Evolutionary conservation across 2,113 vertebrate genomes (phyloP).

Genomic region (Mola mola): DNA sequence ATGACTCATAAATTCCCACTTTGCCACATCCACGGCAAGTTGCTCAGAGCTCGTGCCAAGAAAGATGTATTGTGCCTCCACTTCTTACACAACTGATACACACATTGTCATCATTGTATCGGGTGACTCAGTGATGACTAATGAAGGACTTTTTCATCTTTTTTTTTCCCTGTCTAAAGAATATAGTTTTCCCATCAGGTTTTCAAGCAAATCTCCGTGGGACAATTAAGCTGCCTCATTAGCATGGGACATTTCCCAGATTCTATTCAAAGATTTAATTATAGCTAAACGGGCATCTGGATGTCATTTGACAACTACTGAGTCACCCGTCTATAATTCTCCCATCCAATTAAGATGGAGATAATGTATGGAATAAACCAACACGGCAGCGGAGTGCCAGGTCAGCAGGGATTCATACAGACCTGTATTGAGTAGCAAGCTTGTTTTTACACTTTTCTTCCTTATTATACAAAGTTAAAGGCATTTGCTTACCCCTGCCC

Average conservation of each 20-base stretch:
- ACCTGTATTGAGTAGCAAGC: constrained; percentile 9
- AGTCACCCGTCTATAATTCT: constrained; percentile 45
- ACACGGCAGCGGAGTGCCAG: constrained; percentile 23
- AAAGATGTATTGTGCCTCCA: constrained; percentile 12
- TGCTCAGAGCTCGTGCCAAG: constrained; percentile 11
- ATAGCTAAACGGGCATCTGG: constrained; percentile 51
- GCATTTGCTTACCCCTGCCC: background rate
- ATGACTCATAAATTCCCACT: constrained; percentile 54
- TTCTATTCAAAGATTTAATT: constrained; percentile 61
- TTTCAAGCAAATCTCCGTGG: constrained; percentile 43
- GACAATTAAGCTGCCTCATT: constrained; percentile 68
- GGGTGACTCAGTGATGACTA: constrained; percentile 13
- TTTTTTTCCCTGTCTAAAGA: constrained; percentile 19
- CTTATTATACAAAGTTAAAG: constrained; percentile 21
- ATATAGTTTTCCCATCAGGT: constrained; percentile 40
- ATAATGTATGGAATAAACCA: constrained; percentile 38
- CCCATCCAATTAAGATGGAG: constrained; percentile 51
- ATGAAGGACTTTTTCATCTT: constrained; percentile 28
- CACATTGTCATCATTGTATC: constrained; percentile 3
- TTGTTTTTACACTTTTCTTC: constrained; percentile 15
- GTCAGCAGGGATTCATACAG: constrained; percentile 36
- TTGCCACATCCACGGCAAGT: constrained; percentile 32
- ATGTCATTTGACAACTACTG: constrained; percentile 59
- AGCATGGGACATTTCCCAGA: constrained; percentile 50
- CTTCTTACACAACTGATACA: constrained; percentile 2